Base-by-base conservation (phyloP, 2,888 invertebrate genomes). In the Agrochola lychnidis region DNA sequence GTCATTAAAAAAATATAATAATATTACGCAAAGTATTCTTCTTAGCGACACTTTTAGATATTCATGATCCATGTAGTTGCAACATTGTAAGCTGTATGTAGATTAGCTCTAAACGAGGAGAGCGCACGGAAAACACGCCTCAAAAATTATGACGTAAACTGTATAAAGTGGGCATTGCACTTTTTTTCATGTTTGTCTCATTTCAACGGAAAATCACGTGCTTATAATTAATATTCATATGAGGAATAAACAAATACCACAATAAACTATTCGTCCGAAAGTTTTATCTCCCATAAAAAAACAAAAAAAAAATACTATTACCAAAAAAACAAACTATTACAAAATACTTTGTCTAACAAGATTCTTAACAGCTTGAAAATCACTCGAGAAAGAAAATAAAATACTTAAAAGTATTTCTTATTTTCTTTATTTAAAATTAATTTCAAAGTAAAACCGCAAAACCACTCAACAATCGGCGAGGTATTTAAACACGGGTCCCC, bases 21-120 rank as follows among this genome's bases (percentile, higher is more conserved):
- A n/a, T 5, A 56, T 25, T 56, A 12, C n/a, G 5, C n/a, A 2
- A 36, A 36, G 4, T 36, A 12, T 30, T 16, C 9, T 59, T 19
- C 4, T 30, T 59, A 30, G 30, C 1, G 66, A 14, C 61, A n/a
- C 68, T 57, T 82, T 66, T 62, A 74, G 66, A 6, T 25, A 1
- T 22, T 22, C 0, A 14, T 2, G 1, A 25, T 42, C 70, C 0
- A 25, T 63, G 59, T 75, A 7, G 59, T 63, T 56, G 69, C 66
- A 80, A 67, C 72, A 75, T 64, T 72, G 67, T 72, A 62, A 67
- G 30, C 42, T 45, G 25, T 73, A 61, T 68, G 64, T 67, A 80
- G 75, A 75, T 83, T 67, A 70, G n/a, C 59, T 83, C 45, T 72
- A 74, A 79, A 72, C 84, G 66, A 66, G n/a, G 42, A 61, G 69